These are phyloP conservation scores for Margarornis squamiger DNA, from an alignment of 2,797 vertebrate species.

Conservation along the genomic window DNA sequence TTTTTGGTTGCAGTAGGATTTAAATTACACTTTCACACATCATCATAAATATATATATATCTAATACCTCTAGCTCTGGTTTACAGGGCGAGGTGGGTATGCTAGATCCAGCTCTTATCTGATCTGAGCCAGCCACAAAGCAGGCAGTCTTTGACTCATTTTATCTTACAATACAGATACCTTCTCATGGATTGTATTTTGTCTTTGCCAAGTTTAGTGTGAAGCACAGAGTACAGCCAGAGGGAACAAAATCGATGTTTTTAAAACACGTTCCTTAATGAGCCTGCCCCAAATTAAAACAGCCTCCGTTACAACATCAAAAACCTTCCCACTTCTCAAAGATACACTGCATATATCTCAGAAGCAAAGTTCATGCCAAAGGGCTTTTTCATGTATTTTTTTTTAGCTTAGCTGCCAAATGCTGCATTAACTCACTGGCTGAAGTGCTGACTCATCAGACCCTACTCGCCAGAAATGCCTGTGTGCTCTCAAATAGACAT, in stretches of 20 bases:
- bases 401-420: constrained; percentile 33
- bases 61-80: neutral
- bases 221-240: neutral
- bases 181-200: neutral
- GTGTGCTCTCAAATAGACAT: constrained; percentile 19
- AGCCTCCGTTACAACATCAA: constrained; percentile 32
- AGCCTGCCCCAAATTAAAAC: constrained; percentile 58
- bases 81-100: fast-evolving
- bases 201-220: constrained; percentile 11
- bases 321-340: constrained; percentile 24
- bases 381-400: neutral
- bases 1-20: neutral
- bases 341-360: constrained; percentile 19
- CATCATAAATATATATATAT: neutral
- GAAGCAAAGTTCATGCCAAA: constrained; percentile 55
- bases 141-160: neutral
- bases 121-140: neutral
- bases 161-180: constrained; percentile 27
- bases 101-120: neutral
- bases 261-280: constrained; percentile 28
- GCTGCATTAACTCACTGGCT: constrained; percentile 36
- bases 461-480: neutral
- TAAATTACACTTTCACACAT: neutral
- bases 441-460: constrained; percentile 62
- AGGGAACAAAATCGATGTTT: constrained; percentile 47